These are phyloP conservation scores for Noturus placidus DNA, from an alignment of 2,113 vertebrate species.

Conservation along the genomic window DNA sequence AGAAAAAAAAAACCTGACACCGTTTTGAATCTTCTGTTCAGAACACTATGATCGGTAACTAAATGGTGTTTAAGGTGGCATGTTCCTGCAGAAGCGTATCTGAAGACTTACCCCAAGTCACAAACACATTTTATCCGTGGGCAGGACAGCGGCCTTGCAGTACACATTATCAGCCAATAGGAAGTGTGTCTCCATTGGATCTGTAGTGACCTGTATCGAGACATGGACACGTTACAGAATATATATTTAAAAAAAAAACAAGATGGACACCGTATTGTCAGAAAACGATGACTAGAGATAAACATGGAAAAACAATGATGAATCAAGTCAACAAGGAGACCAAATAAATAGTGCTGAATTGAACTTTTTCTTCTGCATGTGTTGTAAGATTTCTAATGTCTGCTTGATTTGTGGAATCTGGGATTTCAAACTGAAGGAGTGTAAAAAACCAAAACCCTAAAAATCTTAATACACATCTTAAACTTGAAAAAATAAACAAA, in stretches of 20 bases:
- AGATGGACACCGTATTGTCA: slow-evolving; percentile 16
- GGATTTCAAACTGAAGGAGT: slow-evolving; percentile 85
- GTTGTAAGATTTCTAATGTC: slow-evolving; percentile 95
- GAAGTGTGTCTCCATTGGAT: slow-evolving; percentile 92
- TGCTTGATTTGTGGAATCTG: slow-evolving; percentile 99
- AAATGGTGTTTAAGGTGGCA: background rate
- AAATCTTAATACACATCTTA: background rate
- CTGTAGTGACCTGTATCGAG: slow-evolving; percentile 81
- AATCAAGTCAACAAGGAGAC: background rate
- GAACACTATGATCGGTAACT: background rate
- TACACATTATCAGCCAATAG: slow-evolving; percentile 95
- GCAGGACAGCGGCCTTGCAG: slow-evolving; percentile 92
- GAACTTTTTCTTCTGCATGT: slow-evolving; percentile 99
- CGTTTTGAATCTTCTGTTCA: background rate
- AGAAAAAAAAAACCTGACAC: background rate
- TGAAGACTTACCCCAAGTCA: slow-evolving; percentile 92
- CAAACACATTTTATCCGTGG: slow-evolving; percentile 96
- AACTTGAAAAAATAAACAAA: background rate
- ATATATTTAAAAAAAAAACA: background rate
- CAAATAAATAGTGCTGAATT: background rate
- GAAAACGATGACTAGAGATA: background rate
- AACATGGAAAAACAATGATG: background rate
- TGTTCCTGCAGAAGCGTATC: background rate
- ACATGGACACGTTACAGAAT: slow-evolving; percentile 24
- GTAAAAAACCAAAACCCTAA: background rate